Conservation (phyloP, 2,113 vertebrate species). For the Phainopepla nitens region DNA sequence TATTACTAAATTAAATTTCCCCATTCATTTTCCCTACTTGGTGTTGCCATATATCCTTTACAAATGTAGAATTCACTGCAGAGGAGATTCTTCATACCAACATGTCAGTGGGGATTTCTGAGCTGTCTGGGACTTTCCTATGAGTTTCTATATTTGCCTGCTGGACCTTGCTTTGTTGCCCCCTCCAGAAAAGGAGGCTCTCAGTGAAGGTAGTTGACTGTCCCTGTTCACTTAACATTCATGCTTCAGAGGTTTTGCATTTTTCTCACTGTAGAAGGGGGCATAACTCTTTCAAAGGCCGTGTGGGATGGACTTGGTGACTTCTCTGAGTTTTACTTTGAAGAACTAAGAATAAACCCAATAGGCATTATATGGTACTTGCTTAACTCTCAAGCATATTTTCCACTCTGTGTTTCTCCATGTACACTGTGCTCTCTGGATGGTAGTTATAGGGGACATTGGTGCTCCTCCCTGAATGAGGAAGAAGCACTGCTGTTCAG, state of each 20-base stretch:
- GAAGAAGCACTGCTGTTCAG: background rate
- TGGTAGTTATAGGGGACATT: background rate
- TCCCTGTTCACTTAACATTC: background rate
- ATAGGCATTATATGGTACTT: background rate
- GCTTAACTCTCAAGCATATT: background rate
- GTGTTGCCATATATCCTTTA: background rate
- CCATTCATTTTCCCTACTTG: background rate
- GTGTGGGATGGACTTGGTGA: background rate
- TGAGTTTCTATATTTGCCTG: background rate
- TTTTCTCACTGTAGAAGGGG: background rate
- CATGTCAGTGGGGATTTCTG: background rate
- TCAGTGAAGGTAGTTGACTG: background rate
- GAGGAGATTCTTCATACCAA: background rate
- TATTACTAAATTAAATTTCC: background rate
- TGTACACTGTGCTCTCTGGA: background rate
- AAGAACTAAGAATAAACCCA: background rate
- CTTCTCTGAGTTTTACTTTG: background rate
- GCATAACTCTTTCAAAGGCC: background rate
- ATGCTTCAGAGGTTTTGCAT: background rate
- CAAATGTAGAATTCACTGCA: background rate
- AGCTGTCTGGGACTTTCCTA: background rate
- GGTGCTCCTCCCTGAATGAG: background rate
- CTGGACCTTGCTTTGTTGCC: background rate
- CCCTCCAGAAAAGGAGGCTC: background rate
- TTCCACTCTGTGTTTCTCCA: background rate